Conservation (phyloP, 2,797 vertebrate species). For the Syncerus caffer region DNA sequence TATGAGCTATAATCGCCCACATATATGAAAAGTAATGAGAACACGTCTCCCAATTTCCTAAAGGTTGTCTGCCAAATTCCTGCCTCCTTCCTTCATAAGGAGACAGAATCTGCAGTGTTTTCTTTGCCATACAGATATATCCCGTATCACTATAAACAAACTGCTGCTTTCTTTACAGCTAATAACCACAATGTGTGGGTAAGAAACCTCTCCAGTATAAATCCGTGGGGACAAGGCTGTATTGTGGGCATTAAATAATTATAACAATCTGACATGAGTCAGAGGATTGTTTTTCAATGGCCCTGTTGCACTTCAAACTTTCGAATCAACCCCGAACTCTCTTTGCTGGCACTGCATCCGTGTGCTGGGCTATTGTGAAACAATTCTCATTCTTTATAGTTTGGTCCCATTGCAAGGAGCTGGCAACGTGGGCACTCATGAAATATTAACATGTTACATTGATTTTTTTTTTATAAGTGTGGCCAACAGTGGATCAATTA, state of each 20-base stretch:
- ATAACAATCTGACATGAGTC: conserved; percentile 84
- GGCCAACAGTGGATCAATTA: conserved; percentile 76
- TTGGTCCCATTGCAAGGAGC: conserved; percentile 54
- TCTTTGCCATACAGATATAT: conserved; percentile 84
- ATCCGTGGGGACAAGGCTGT: conserved; percentile 84
- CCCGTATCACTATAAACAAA: conserved; percentile 82
- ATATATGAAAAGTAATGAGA: conserved; percentile 58
- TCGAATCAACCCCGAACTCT: conserved; percentile 73
- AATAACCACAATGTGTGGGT: conserved; percentile 84
- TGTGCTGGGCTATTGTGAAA: conserved; percentile 63
- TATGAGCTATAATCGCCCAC: conserved; percentile 54
- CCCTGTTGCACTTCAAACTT: conserved; percentile 81
- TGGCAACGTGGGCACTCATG: conserved; percentile 75
- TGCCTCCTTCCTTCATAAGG: conserved; percentile 74
- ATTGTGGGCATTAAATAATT: conserved; percentile 86
- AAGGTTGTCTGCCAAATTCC: conserved; percentile 74
- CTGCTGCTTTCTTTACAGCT: conserved; percentile 84
- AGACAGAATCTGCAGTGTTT: conserved; percentile 78
- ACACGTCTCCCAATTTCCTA: conserved; percentile 73
- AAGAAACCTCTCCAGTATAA: conserved; percentile 83
- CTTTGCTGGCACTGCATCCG: conserved; percentile 69
- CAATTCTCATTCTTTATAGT: conserved; percentile 71
- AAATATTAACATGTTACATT: conserved; percentile 75
- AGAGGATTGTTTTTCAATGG: conserved; percentile 80
- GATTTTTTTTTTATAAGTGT: conserved; percentile 74